A percentile compares a stretch with the other conserved stretches of the same genome.
Conservation (phyloP, 2,797 vertebrate genomes). For the Arctocebus calabarensis region DNA sequence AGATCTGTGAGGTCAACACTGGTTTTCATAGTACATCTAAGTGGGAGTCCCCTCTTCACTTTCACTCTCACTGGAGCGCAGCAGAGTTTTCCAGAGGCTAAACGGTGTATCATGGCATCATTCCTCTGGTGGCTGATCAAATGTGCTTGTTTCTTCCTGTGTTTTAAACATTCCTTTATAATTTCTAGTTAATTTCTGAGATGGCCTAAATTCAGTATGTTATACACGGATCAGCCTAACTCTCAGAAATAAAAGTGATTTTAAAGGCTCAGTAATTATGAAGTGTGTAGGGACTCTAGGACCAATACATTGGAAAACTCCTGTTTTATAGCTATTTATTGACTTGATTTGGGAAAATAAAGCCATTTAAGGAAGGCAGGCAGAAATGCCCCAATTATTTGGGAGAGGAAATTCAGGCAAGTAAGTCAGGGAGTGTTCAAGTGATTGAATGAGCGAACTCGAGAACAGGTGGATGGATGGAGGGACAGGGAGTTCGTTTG, state of each 20-base stretch:
- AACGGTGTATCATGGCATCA: neutral
- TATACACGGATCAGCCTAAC: neutral
- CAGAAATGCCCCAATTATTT: neutral
- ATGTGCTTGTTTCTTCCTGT: neutral
- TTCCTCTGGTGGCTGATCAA: neutral
- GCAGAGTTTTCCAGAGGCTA: neutral
- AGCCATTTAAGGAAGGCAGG: neutral
- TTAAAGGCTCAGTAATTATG: neutral
- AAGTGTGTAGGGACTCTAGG: neutral
- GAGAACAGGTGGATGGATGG: neutral
- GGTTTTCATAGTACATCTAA: neutral
- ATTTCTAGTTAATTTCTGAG: conserved; percentile 44
- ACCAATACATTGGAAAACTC: neutral
- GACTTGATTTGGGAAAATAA: neutral
- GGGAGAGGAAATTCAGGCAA: neutral
- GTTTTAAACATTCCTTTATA: conserved; percentile 34
- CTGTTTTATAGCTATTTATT: neutral
- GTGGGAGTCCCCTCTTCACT: neutral
- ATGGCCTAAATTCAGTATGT: neutral
- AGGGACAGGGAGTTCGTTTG: neutral
- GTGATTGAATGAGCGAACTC: neutral
- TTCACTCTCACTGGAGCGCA: neutral
- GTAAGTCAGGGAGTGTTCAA: neutral
- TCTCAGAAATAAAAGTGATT: neutral
- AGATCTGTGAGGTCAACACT: neutral